Base-by-base conservation (phyloP, 2,797 vertebrate genomes). In the Enteromius paludinosus region DNA sequence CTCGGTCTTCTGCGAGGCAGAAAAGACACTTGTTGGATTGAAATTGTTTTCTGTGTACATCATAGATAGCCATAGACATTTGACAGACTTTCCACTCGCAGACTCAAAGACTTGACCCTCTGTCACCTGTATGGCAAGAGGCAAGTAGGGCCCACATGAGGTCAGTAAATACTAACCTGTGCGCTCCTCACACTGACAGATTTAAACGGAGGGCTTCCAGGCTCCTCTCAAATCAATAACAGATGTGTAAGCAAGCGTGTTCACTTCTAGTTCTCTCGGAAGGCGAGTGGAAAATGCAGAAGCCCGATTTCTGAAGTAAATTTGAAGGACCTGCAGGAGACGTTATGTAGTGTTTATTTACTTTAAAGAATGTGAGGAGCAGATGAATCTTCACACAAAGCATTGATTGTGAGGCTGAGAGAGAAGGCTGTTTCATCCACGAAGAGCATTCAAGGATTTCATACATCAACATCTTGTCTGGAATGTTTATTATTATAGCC, bases 231-330 rank as follows among this genome's bases (percentile, higher is more conserved):
- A 87, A 89, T 89, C 86, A 85, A 80, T 84, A 82, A 71, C 88
- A 89, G 88, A 89, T 89, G 86, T 89, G 66, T 73, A 79, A 85
- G 80, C 61, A 64, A 86, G 79, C 71, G 47, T 85, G 81, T 70
- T 85, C 75, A 83, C 75, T 73, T 49, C 81, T 77, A 78, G 56
- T 68, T 47, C 38, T 56, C 25, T 76, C 59, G 73, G 62, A 81
- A 61, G 45, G 54, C 78, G 74, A 83, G 75, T 45, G 64, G 78
- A 84, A 85, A 84, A 69, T 71, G 69, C 78, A 87, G 82, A 80
- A 84, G 82, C 78, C 83, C 79, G 52, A 87, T 84, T 86, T 87
- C 81, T 84, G n/a, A 56, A 86, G 71, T 73, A 83, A 84, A 83
- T 62, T 78, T 75, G 35, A 49, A 47, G 82, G 84, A 84, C 71